Percentiles rank a stretch among this genome's conserved stretches.
phyloP scores from a whole-genome alignment of 2,113 vertebrate genomes.

The Plectropomus leopardus region DNA sequence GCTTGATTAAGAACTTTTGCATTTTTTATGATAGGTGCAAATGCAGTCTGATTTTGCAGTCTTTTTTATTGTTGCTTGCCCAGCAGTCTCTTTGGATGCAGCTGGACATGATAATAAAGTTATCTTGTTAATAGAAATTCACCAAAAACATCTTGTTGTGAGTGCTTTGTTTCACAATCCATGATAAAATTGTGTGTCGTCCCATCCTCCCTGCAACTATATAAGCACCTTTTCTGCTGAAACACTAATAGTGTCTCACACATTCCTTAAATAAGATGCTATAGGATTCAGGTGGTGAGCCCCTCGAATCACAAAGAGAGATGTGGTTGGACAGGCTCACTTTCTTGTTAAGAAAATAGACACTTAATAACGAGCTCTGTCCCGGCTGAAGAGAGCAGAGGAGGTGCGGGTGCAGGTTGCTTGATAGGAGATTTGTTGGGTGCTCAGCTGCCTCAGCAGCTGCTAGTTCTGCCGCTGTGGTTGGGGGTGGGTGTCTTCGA shows the following conservation, averaged over 20 bases:
- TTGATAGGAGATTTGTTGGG: conserved; percentile 43
- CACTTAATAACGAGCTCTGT: conserved; percentile 48
- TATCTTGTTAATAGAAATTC: too few relatives aligned
- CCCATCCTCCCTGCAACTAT: neutral
- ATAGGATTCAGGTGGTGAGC: neutral
- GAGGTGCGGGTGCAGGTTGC: conserved; percentile 38
- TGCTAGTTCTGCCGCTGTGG: conserved; percentile 50
- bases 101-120: too few relatives aligned
- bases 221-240: neutral
- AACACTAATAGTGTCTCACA: conserved; percentile 30
- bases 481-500: conserved; percentile 61
- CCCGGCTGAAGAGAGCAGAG: conserved; percentile 16
- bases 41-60: too few relatives aligned
- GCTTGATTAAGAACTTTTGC: too few relatives aligned
- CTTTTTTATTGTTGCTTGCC: too few relatives aligned
- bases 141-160: too few relatives aligned
- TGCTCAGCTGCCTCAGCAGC: conserved; percentile 65
- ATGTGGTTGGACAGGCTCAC: conserved; percentile 4
- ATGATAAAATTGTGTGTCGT: too few relatives aligned
- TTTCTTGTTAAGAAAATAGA: conserved; percentile 50
- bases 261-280: conserved; percentile 2
- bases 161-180: too few relatives aligned
- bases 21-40: too few relatives aligned
- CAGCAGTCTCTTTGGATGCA: too few relatives aligned
- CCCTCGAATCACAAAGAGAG: conserved; percentile 1